These are phyloP conservation scores for Phycodurus eques DNA, from an alignment of 2,113 vertebrate species.

Conservation along the genomic window DNA sequence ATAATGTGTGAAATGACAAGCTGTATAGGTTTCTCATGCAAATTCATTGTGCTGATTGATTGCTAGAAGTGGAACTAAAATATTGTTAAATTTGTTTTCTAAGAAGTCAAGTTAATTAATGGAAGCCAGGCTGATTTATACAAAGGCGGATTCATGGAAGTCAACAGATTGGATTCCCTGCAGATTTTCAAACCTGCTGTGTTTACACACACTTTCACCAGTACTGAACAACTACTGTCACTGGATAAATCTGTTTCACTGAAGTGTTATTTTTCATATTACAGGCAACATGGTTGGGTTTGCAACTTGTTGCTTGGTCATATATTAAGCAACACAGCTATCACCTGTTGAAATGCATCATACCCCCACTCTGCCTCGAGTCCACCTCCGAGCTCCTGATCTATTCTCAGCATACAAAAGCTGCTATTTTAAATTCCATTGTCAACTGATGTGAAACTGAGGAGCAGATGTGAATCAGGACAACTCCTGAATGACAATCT, in stretches of 20 bases:
- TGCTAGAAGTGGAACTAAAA: background rate
- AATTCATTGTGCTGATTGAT: background rate
- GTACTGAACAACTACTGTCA: background rate
- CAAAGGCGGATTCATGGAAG: background rate
- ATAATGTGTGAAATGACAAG: background rate
- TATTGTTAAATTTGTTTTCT: background rate
- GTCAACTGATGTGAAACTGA: conserved; percentile 39
- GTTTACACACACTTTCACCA: background rate
- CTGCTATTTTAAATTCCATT: conserved; percentile 45
- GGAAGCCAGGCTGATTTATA: background rate
- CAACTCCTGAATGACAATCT: background rate
- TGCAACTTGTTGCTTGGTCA: background rate
- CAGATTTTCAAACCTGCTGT: background rate
- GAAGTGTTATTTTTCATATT: background rate
- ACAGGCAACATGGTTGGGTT: background rate
- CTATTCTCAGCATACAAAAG: conserved; percentile 45
- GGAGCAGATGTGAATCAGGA: conserved; percentile 10
- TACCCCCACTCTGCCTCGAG: background rate
- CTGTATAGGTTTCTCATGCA: background rate
- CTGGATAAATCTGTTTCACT: no score
- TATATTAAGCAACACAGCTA: background rate
- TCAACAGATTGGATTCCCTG: background rate
- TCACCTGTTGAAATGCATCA: conserved; percentile 48
- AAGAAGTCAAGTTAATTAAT: background rate
- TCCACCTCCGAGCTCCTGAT: background rate